Percentiles rank a stretch among this genome's conserved stretches.
phyloP scores from a whole-genome alignment of 2,113 vertebrate genomes.

The Leucosticte australis region DNA sequence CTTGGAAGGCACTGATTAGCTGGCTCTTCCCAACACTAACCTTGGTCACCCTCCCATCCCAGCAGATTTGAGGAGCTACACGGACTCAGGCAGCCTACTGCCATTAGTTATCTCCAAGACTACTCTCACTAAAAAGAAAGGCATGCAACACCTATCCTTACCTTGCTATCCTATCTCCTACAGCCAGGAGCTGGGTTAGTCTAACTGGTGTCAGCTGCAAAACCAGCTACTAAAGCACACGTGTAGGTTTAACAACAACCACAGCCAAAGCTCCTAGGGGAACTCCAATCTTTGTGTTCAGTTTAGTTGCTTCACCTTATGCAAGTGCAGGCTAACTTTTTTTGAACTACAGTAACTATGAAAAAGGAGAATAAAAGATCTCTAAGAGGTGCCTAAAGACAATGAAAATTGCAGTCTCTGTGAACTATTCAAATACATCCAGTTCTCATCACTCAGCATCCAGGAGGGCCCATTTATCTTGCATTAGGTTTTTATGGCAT shows the following conservation, averaged over 20 bases:
- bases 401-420: neutral
- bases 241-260: neutral
- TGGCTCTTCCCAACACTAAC: neutral
- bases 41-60: neutral
- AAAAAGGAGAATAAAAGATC: neutral
- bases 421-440: neutral
- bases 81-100: accelerated
- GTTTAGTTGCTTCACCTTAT: neutral
- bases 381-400: neutral
- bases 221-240: neutral
- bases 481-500: neutral
- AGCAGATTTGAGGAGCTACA: neutral
- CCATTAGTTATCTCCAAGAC: neutral
- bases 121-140: neutral
- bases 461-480: slow-evolving; percentile 26
- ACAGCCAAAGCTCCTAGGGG: neutral
- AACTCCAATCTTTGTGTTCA: neutral
- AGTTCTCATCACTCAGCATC: neutral
- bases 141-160: neutral
- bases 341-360: neutral
- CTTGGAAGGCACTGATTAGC: neutral
- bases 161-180: neutral
- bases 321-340: neutral
- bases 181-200: neutral
- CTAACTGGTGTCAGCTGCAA: neutral